Base-by-base conservation (phyloP, 2,888 invertebrate genomes). In the Nasonovia ribisnigri region DNA sequence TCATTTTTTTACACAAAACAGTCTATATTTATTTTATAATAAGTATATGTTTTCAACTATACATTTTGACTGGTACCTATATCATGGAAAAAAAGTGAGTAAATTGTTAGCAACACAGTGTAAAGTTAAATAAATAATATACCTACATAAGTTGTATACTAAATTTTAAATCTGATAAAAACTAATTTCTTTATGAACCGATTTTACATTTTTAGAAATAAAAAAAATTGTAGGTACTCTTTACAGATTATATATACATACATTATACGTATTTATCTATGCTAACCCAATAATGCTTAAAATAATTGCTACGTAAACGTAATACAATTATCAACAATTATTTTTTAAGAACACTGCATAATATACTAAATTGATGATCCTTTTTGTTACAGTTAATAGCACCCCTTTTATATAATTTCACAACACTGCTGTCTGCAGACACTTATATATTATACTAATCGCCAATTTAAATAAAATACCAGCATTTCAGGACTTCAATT, bases 391-490 rank as follows among this genome's bases (percentile, higher is more conserved):
- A 51, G 51, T 88, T 67, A 51, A 60, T n/a, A 92, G 88, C 60
- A 88, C 84, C 92, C 77, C 51, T 43, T 88, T 92, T 60, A 42
- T 87, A 60, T 60, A 36, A 92, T 36, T 26, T 87, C 42, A 87
- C 26, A 60, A 60, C 60, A 67, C 42, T 89, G 24, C 60, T 36
- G 26, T 60, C 29, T 88, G 20, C 67, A 48, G 46, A 26, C 92
- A 67, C 90, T 46, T 36, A 13, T 90, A 87, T 48, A 87, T n/a
- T 90, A 77, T 84, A 84, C 51, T 93, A 84, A 84, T 93, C 89
- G 89, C 84, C 93, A 93, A 93, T 89, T 93, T 84, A 93, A 92
- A 92, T 92, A 88, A 92, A 92, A 92, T 92, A 93, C 89, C 89
- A 93, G 89, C 93, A 89, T 93, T 93, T 84, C 11, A 51, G 46